Evolutionary conservation across 2,888 invertebrate species (phyloP).

Genomic region (Ctena decussata): DNA sequence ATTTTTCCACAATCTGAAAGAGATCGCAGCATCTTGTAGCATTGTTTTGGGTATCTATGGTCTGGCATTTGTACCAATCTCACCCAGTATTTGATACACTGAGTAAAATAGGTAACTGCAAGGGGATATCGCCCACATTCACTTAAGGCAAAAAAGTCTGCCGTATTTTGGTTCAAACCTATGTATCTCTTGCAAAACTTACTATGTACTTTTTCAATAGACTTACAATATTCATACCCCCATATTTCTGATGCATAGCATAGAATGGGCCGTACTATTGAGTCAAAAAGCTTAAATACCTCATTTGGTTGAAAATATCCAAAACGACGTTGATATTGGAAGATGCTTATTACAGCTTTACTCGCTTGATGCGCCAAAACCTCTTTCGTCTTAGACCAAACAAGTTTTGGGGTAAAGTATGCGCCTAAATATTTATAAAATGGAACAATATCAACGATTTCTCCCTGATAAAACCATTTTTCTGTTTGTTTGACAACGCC

Average conservation of each 20-base stretch:
- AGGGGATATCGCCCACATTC: constrained; percentile 31
- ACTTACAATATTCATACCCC: background rate
- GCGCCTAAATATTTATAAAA: constrained; percentile 22
- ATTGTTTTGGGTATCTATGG: constrained; percentile 6
- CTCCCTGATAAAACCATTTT: constrained; percentile 9
- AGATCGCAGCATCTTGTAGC: constrained; percentile 3
- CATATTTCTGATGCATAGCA: background rate
- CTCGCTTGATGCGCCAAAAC: constrained; percentile 7
- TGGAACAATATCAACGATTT: background rate
- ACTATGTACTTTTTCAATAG: constrained; percentile 21
- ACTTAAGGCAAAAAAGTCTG: constrained; percentile 27
- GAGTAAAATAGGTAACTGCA: background rate
- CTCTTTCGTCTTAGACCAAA: constrained; percentile 3
- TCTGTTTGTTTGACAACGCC: constrained; percentile 6
- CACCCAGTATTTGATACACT: constrained; percentile 10
- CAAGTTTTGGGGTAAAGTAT: constrained; percentile 16
- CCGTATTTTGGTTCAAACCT: constrained; percentile 24
- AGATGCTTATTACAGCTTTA: background rate
- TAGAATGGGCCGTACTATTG: constrained; percentile 14
- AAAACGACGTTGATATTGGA: background rate
- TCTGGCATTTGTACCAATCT: background rate
- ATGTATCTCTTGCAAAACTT: constrained; percentile 32
- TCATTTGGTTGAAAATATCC: background rate
- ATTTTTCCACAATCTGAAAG: background rate
- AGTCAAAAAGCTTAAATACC: constrained; percentile 17